Evolutionary conservation across 2,888 invertebrate species (phyloP), one percentile per base, ranked within the genome.

Genomic region (Conomelus anceps): DNA sequence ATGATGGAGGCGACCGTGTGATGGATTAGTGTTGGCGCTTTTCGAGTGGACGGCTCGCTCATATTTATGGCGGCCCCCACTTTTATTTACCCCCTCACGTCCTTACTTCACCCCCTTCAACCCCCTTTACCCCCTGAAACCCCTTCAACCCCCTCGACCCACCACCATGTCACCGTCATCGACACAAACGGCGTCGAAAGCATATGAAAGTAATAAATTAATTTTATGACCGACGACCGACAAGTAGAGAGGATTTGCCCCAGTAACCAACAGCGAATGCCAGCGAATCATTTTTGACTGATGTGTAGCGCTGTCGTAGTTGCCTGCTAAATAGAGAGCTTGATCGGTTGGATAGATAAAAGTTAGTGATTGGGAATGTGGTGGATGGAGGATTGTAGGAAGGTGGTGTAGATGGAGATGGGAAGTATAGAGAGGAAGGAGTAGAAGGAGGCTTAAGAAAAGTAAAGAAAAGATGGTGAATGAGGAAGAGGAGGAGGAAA

Each of bases 171-270:
- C 22, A 23, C 86, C 22, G 7, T 23, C 22, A 23, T 24, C 86
- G 86, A 86, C 86, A 23, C 26, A 23, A 22, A 22, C 11, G 24
- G n/a, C 86, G 86, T 24, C 86, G 41, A 41, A 86, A 86, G 86
- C 86, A 86, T 86, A 86, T 86, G 86, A 86, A 23, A 23, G 86
- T 23, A 86, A 86, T 86, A 86, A 86, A 86, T 86, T 23, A 23
- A 86, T 86, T 86, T 86, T 86, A 86, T 86, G 86, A 22, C 86
- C 6, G 4, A 20, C 41, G 17, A 41, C 6, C 17, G 41, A n/a
- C n/a, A n/a, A n/a, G n/a, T n/a, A n/a, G 41, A 41, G 11, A 17
- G 41, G 17, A 17, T 41, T 41, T 17, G 3, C 13, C 17, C 13
- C 17, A 41, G 41, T 41, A 41, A 41, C 41, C 7, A 41, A 41